These are phyloP conservation scores for Allygus modestus DNA, from an alignment of 2,888 invertebrate species.

Conservation along the genomic window DNA sequence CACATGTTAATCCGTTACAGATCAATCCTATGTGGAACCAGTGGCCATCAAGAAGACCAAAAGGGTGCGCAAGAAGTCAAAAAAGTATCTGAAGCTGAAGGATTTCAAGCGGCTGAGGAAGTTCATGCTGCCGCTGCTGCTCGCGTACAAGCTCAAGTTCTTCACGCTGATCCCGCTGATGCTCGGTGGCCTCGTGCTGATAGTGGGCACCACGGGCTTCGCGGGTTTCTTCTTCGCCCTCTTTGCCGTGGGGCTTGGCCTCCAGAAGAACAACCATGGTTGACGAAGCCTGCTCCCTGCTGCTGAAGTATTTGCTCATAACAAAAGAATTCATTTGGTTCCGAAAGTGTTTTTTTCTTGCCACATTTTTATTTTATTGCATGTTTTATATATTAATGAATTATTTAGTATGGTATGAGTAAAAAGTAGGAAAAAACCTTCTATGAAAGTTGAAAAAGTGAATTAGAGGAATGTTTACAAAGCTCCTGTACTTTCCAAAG, in stretches of 20 bases:
- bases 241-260: constrained; percentile 89
- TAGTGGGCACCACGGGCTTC: constrained; percentile 87
- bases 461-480: too few species aligned
- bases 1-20: too few species aligned
- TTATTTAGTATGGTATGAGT: too few species aligned
- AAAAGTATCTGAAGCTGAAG: constrained; percentile 76
- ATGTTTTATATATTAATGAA: neutral
- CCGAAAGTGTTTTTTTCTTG: neutral
- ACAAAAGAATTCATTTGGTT: neutral
- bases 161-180: constrained; percentile 87
- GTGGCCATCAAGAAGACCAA: constrained; percentile 53
- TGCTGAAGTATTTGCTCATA: constrained; percentile 36
- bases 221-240: constrained; percentile 94
- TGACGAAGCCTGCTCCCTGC: neutral
- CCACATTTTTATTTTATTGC: neutral
- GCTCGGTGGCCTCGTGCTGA: constrained; percentile 82
- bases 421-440: too few species aligned
- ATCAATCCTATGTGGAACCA: constrained; percentile 36
- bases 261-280: constrained; percentile 72
- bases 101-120: constrained; percentile 74
- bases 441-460: too few species aligned
- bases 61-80: constrained; percentile 72
- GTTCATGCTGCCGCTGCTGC: constrained; percentile 84
- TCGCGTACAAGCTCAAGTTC: constrained; percentile 89
- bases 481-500: too few species aligned